Conservation (phyloP, 1,140 invertebrate genomes). For the Copidosoma floridanum region DNA sequence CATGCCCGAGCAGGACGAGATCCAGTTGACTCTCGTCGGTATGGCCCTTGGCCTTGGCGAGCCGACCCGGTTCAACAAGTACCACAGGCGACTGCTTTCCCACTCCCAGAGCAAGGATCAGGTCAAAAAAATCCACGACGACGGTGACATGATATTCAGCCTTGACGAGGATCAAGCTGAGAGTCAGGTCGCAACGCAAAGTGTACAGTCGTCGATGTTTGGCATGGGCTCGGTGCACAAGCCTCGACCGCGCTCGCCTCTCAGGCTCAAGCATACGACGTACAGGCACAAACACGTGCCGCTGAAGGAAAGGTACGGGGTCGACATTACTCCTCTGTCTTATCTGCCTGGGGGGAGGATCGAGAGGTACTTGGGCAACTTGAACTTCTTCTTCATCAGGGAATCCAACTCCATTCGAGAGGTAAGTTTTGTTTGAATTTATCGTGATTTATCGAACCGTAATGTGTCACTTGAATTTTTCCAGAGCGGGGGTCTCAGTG, state of each 20-base stretch:
- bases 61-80: slow-evolving; percentile 53
- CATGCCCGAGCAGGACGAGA: slow-evolving; percentile 84
- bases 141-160: slow-evolving; percentile 67
- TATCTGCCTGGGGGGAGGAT: slow-evolving; percentile 79
- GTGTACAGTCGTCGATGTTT: too few species aligned
- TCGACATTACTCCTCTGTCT: slow-evolving; percentile 83
- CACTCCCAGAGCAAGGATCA: slow-evolving; percentile 49
- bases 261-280: slow-evolving; percentile 40
- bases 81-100: slow-evolving; percentile 44
- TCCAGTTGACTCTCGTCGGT: slow-evolving; percentile 78
- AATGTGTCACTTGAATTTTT: slow-evolving; percentile 7
- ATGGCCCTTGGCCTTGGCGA: slow-evolving; percentile 73
- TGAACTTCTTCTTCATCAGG: slow-evolving; percentile 94
- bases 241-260: slow-evolving; percentile 44
- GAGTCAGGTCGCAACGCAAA: too few species aligned
- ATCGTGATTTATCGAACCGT: not conserved
- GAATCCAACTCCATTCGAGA: slow-evolving; percentile 91
- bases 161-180: slow-evolving; percentile 67
- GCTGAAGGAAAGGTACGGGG: slow-evolving; percentile 68
- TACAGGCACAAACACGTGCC: slow-evolving; percentile 52
- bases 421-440: slow-evolving; percentile 50
- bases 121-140: slow-evolving; percentile 45
- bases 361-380: slow-evolving; percentile 84
- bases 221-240: too few species aligned
- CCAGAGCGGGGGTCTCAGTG: slow-evolving; percentile 82